These are phyloP conservation scores for Poecilus cupreus DNA, from an alignment of 2,888 invertebrate species.

Conservation along the genomic window DNA sequence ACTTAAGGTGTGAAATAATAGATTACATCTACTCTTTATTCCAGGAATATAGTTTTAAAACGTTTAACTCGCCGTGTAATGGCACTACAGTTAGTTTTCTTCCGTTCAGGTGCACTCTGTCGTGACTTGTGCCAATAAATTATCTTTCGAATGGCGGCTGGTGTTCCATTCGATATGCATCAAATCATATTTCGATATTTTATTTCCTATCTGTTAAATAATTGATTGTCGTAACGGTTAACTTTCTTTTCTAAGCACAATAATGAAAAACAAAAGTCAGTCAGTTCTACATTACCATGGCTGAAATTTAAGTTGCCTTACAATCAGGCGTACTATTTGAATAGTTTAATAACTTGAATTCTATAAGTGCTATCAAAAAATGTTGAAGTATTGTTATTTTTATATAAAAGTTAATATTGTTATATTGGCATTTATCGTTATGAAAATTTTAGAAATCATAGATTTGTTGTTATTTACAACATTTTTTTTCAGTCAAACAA, in stretches of 20 bases:
- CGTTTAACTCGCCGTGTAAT: constrained; percentile 18
- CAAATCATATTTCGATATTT: constrained; percentile 34
- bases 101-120: constrained; percentile 40
- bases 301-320: not conserved
- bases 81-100: constrained; percentile 36
- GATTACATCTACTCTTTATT: constrained; percentile 31
- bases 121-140: constrained; percentile 44
- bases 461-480: too few species aligned
- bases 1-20: constrained; percentile 26
- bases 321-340: not conserved
- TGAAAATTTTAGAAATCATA: too few species aligned
- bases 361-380: too few species aligned
- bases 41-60: constrained; percentile 25
- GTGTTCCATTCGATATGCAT: constrained; percentile 33
- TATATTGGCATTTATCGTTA: too few species aligned
- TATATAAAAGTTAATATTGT: too few species aligned
- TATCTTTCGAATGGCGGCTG: not conserved
- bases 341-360: too few species aligned
- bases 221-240: constrained; percentile 8
- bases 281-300: not conserved
- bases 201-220: not conserved
- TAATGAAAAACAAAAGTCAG: not conserved
- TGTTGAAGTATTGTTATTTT: too few species aligned
- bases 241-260: constrained; percentile 2
- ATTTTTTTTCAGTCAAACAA: too few species aligned